phyloP scores from a whole-genome alignment of 1,140 invertebrate genomes.

The Drosophila seguyi region DNA sequence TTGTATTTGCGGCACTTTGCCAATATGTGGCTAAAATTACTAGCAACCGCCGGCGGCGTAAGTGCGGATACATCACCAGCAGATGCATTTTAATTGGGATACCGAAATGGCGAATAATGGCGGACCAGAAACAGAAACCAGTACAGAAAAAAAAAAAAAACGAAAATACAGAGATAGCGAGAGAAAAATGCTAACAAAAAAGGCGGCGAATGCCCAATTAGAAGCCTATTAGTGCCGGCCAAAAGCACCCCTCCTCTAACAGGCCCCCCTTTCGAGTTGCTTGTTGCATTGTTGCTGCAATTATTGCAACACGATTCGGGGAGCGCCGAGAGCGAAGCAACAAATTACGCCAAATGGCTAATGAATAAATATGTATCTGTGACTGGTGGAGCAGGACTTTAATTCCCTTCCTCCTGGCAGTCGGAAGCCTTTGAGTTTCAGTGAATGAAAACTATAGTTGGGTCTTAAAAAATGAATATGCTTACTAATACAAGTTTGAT shows the following conservation, averaged over 20 bases:
- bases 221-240: slow-evolving; percentile 67
- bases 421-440: neutral
- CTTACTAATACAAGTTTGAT: neutral
- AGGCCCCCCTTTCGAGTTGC: slow-evolving; percentile 4
- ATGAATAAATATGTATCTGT: slow-evolving; percentile 70
- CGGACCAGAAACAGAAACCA: slow-evolving; percentile 9
- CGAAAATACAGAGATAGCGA: neutral
- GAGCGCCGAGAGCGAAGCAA: slow-evolving; percentile 45
- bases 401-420: neutral
- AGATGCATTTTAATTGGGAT: slow-evolving; percentile 78
- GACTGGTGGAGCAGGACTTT: slow-evolving; percentile 3
- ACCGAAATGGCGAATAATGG: slow-evolving; percentile 44
- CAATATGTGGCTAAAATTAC: slow-evolving; percentile 71
- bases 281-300: slow-evolving; percentile 27
- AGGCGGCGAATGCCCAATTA: slow-evolving; percentile 58
- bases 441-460: neutral
- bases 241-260: neutral
- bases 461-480: neutral
- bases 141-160: neutral
- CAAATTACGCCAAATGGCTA: slow-evolving; percentile 69
- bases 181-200: slow-evolving; percentile 37
- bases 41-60: slow-evolving; percentile 52
- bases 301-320: slow-evolving; percentile 40
- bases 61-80: slow-evolving; percentile 47
- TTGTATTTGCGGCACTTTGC: slow-evolving; percentile 37